Base-by-base conservation (phyloP, 2,113 vertebrate species). In the Erpornis zantholeuca region DNA sequence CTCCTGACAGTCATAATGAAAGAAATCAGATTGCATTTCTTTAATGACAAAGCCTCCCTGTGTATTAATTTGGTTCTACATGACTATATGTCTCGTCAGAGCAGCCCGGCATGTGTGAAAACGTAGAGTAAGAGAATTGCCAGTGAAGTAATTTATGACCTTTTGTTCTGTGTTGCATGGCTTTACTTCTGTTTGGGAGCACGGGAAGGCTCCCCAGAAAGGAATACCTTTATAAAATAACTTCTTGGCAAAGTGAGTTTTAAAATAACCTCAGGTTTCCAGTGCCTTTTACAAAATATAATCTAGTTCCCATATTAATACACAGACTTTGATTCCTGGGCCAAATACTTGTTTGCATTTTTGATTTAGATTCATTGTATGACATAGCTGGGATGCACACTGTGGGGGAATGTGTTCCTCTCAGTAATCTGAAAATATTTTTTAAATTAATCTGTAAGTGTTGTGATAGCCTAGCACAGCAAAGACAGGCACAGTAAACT, bases 41-140 rank as follows among this genome's bases (percentile, higher is more conserved):
- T 97, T 98, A 98, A 98, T 95, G 96, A 90, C 95, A 97, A 98
- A 98, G 69, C 91, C 92, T 98, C 96, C 95, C 93, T 83, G 84
- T 96, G 93, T 97, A 97, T 97, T 98, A 96, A 98, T 98, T 98
- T 98, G 53, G 52, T 94, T 96, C 77, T 84, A 77, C 36, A 72
- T 69, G 88, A 95, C 92, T 97, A 90, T 96, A 88, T 7, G 25
- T 97, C 95, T 96, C 97, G 95, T 94, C 97, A 93, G 96, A 97
- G 68, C 69, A 96, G 59, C 72, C 82, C 21, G 6, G 95, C 75
- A 94, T 96, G 96, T 96, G 90, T 86, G 86, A 94, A 97, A 96
- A 92, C 91, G 83, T 38, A 95, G 72, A 82, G 38, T 94, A 95
- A 91, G 66, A 96, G 80, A 91, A 90, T 69, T 96, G 92, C 89